Base-by-base conservation (phyloP, 2,888 invertebrate species). In the Hydroisotoma schaefferi region DNA sequence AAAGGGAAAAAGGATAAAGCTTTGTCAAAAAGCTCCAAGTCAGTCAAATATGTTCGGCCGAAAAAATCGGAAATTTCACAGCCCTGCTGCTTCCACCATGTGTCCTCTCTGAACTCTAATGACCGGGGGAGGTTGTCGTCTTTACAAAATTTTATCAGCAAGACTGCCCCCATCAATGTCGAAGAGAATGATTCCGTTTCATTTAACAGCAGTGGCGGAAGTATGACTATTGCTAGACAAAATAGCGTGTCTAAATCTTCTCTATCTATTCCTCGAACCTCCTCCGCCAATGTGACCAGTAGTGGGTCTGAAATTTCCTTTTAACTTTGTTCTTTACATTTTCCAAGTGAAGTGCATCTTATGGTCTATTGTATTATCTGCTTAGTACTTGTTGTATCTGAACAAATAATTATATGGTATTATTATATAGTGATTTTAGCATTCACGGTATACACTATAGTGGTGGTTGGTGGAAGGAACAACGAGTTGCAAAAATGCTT, bases 81-180 rank as follows among this genome's bases (percentile, higher is more conserved):
- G 75, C 90, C 90, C 1, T 90, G 89, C 75, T 88, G 88, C 75
- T 90, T 90, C 77, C 86, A 87, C 73, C 90, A 90, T 76, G 85
- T 90, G 66, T 89, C 88, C 53, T 70, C 71, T 0, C 51, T 72
- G 23, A 70, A 65, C 20, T 61, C 67, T 2, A 69, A 57, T 8
- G 73, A 73, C 59, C 68, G 62, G 43, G 67, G 61, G 51, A 55
- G 69, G 22, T 68, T 69, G 51, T 61, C 70, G 4, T 69, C 70
- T 26, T 59, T 73, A 1, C 73, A 73, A 54, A 64, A 67, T 27
- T 71, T 70, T 54, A 65, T 72, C 15, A 59, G 48, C 29, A 52
- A 53, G 25, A 53, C 53, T 4, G n/a, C n/a, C n/a, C n/a, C n/a
- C n/a, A n/a, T n/a, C n/a, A n/a, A n/a, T n/a, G n/a, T n/a, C n/a